Percentiles rank a stretch among this genome's conserved stretches.
phyloP scores from a whole-genome alignment of 1,140 invertebrate species.

The Tetramorium alpestre region DNA sequence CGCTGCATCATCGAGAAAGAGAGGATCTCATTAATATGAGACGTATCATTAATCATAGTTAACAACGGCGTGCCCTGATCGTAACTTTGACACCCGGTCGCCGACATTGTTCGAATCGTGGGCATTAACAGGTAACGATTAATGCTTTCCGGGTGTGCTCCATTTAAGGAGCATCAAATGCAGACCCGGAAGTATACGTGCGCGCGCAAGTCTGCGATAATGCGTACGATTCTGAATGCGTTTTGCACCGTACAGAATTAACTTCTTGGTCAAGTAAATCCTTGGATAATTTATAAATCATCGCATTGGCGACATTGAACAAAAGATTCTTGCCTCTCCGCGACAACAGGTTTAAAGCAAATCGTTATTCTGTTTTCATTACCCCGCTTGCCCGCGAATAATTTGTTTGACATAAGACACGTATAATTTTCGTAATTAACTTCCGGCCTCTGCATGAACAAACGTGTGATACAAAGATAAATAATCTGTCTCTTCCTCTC shows the following conservation, averaged over 20 bases:
- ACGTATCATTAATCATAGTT: constrained; percentile 76
- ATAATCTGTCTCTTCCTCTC: constrained; percentile 28
- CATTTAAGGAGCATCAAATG: background rate
- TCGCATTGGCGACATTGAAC: background rate
- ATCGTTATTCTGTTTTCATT: background rate
- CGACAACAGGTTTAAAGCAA: background rate
- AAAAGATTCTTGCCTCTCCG: background rate
- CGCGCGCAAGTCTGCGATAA: background rate
- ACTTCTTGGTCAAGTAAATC: background rate
- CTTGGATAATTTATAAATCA: background rate
- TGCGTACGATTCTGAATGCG: background rate
- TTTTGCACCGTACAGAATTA: background rate
- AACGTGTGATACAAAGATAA: constrained; percentile 37
- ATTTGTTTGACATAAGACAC: background rate
- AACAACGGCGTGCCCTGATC: constrained; percentile 71
- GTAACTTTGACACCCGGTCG: constrained; percentile 15
- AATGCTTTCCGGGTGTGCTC: constrained; percentile 56
- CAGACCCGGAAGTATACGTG: background rate
- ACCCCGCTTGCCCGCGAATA: background rate
- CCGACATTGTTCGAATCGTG: constrained; percentile 17
- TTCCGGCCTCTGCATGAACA: constrained; percentile 21
- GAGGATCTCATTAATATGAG: constrained; percentile 65
- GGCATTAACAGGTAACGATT: constrained; percentile 71
- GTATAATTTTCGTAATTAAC: constrained; percentile 34
- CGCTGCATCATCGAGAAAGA: constrained; percentile 56